These are phyloP conservation scores for Polypedilum vanderplanki DNA, from an alignment of 1,140 invertebrate species.

Conservation along the genomic window DNA sequence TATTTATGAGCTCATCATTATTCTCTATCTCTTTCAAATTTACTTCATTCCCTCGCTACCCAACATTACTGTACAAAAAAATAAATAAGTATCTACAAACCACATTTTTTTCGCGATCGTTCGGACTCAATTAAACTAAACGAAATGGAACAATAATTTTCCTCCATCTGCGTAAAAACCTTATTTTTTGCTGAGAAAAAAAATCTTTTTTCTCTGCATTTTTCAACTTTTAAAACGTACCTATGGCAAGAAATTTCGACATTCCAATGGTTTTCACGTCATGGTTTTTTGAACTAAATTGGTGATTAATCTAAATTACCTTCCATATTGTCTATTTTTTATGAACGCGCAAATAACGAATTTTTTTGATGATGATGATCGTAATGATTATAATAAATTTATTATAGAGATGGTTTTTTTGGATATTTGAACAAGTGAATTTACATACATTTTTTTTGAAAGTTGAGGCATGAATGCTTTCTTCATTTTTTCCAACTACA, in stretches of 20 bases:
- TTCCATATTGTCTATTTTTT: conserved; percentile 19
- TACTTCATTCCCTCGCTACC: background rate
- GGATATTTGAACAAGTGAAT: too few relatives aligned
- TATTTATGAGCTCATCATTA: background rate
- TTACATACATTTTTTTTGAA: too few relatives aligned
- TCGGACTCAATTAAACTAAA: conserved; percentile 13
- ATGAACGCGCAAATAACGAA: background rate
- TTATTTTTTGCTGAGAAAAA: background rate
- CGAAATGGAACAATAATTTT: conserved; percentile 19
- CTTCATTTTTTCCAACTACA: too few relatives aligned
- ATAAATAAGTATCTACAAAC: too few relatives aligned
- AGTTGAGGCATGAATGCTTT: too few relatives aligned
- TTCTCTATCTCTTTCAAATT: background rate
- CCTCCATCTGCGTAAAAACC: background rate
- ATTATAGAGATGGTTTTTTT: too few relatives aligned
- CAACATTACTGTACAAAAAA: background rate
- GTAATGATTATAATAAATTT: background rate
- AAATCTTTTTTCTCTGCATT: background rate
- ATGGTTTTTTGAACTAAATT: conserved; percentile 8
- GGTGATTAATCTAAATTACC: conserved; percentile 18
- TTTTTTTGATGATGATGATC: background rate
- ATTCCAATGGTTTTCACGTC: conserved; percentile 16
- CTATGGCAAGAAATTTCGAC: background rate
- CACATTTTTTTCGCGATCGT: background rate
- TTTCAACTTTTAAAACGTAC: too few relatives aligned